Evolutionary conservation across 1,140 invertebrate genomes (phyloP), one percentile per base, ranked within the genome.

Genomic region (Drosophila prosaltans): DNA sequence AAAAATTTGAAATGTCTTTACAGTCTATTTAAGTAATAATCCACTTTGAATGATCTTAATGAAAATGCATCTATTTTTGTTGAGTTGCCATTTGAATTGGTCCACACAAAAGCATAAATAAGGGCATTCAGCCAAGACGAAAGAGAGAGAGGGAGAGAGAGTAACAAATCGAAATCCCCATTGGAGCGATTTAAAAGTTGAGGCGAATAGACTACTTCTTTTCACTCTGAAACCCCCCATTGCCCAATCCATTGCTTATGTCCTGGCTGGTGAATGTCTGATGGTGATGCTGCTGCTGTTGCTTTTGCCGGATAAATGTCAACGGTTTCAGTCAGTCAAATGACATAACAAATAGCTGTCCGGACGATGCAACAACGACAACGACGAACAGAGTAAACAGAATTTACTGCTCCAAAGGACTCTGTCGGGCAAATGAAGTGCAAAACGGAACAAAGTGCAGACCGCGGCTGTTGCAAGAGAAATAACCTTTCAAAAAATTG

Each of bases 401-500:
- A 76, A 86, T 86, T 88, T 86, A 86, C 80, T 80, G 83, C 76
- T 60, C 65, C 64, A 21, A 48, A 78, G 75, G 48, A 71, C 55
- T 16, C 55, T 63, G 64, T 6, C 60, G 45, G 62, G 75, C 43
- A 86, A 86, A 86, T 86, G 83, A 88, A 86, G 83, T 86, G 83
- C 83, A 86, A 86, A 86, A 45, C 83, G 83, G 65, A 88, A 80
- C 83, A 77, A 77, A 83, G 61, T 82, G 65, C 65, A 65, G 75
- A 76, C 65, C 83, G 76, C 80, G 83, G 61, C 80, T 72, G 79
- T 72, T 77, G 65, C 80, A 73, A 73, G 72, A 78, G 73, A 86
- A 88, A 88, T 88, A 88, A 88, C 75, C 83, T 88, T 79, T 86
- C 76, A 88, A 88, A 86, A 51, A 86, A 88, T 82, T 76, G 82